These are phyloP conservation scores for Crenichthys baileyi DNA, from an alignment of 2,797 vertebrate genomes.

Conservation along the genomic window DNA sequence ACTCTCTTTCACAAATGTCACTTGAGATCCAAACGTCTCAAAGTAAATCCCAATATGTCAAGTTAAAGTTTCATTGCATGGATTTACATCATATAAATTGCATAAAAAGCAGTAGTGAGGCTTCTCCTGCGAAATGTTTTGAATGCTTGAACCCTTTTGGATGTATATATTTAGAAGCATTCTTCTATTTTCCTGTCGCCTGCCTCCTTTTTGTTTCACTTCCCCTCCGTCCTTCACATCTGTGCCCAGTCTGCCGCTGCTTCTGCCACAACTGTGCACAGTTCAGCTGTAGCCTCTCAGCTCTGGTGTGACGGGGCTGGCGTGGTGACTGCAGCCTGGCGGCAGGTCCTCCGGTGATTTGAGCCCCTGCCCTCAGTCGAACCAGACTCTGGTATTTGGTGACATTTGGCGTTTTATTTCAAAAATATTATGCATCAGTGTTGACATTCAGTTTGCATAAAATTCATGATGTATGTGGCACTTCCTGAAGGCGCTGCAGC, in stretches of 20 bases:
- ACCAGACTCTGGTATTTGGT: conserved; percentile 70
- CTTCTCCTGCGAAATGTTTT: background rate
- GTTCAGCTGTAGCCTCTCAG: conserved; percentile 42
- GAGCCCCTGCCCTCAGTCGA: conserved; percentile 41
- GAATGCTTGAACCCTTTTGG: conserved; percentile 3
- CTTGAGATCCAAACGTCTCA: conserved; percentile 13
- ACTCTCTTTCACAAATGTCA: conserved; percentile 10
- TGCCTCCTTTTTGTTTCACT: conserved; percentile 18
- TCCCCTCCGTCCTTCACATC: conserved; percentile 37
- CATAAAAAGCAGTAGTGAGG: background rate
- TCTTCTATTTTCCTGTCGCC: background rate
- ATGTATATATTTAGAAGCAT: background rate
- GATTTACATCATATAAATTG: conserved; percentile 5
- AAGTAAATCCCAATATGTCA: background rate
- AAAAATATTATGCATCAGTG: conserved; percentile 75
- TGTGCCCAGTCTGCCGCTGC: conserved; percentile 44
- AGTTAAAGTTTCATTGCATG: conserved; percentile 4
- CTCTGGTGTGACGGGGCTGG: conserved; percentile 54
- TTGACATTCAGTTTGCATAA: conserved; percentile 80
- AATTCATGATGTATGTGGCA: conserved; percentile 73
- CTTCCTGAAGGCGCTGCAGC: conserved; percentile 69
- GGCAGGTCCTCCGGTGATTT: conserved; percentile 58
- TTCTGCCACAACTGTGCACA: conserved; percentile 56
- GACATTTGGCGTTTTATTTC: conserved; percentile 77
- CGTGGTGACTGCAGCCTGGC: conserved; percentile 50